Percentiles rank a stretch among this genome's conserved stretches.
Conservation (phyloP, 2,113 vertebrate species). For the Hemibagrus wyckioides region DNA sequence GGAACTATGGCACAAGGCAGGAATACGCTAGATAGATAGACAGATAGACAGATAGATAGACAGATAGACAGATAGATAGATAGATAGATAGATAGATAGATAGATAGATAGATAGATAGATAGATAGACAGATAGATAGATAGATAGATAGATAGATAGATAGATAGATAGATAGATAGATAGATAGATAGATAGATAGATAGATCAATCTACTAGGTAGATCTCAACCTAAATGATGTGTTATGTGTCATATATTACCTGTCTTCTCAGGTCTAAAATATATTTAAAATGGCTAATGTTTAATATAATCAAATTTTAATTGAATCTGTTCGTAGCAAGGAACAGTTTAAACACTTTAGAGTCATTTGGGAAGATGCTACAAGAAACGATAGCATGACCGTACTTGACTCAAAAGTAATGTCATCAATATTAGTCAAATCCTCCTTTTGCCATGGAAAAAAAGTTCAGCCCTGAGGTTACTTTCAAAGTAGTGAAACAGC, state of each 20-base stretch:
- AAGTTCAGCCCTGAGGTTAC: background rate
- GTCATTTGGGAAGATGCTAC: background rate
- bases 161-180: no score
- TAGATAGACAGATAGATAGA: no score
- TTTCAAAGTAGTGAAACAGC: background rate
- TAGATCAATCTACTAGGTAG: background rate
- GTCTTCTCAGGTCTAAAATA: background rate
- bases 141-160: no score
- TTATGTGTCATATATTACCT: background rate
- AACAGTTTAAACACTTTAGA: background rate
- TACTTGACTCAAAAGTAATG: background rate
- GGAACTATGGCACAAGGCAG: background rate
- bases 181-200: no score
- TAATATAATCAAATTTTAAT: no score
- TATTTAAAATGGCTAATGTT: background rate
- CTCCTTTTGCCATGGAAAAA: background rate
- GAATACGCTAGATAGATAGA: no score
- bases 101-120: no score
- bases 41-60: no score
- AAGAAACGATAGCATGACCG: background rate
- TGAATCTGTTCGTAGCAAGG: background rate
- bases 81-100: no score
- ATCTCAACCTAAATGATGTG: background rate
- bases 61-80: no score
- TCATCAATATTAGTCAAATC: slow-evolving; percentile 2